phyloP scores from a whole-genome alignment of 2,113 vertebrate genomes.

The Desmodus rotundus region DNA sequence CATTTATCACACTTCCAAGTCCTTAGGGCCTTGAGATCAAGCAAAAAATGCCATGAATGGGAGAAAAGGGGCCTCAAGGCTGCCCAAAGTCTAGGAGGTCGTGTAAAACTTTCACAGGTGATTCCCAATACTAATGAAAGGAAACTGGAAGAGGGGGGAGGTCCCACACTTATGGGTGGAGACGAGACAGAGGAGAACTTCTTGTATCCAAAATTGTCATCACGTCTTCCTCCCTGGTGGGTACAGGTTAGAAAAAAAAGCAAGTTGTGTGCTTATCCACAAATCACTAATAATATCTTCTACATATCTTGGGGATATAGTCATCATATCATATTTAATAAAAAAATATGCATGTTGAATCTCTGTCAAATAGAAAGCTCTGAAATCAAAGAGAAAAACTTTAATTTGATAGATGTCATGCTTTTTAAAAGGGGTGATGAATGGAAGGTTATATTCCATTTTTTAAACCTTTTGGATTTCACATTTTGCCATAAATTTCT shows the following conservation, averaged over 20 bases:
- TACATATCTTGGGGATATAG: not conserved
- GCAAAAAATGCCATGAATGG: not conserved
- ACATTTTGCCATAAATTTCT: not conserved
- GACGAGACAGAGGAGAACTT: not conserved
- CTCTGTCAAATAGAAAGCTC: not conserved
- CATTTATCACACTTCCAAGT: not conserved
- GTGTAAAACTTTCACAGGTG: not conserved
- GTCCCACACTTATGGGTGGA: not conserved
- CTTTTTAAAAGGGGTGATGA: not conserved
- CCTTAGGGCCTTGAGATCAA: not conserved
- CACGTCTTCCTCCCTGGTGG: not conserved
- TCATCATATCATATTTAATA: not conserved
- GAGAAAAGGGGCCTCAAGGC: not conserved
- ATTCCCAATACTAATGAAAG: not conserved
- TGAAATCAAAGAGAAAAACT: constrained; percentile 35
- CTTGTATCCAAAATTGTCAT: not conserved
- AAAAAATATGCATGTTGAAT: not conserved
- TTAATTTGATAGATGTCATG: not conserved
- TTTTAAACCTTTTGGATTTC: constrained; percentile 8
- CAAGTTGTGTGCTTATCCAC: not conserved
- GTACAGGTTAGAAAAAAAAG: not conserved
- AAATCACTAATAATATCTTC: not conserved
- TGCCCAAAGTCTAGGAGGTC: not conserved
- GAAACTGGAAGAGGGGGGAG: not conserved
- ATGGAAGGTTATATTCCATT: not conserved